Evolutionary conservation across 2,113 vertebrate species (phyloP).

Genomic region (Rhynchopsitta pachyrhyncha): DNA sequence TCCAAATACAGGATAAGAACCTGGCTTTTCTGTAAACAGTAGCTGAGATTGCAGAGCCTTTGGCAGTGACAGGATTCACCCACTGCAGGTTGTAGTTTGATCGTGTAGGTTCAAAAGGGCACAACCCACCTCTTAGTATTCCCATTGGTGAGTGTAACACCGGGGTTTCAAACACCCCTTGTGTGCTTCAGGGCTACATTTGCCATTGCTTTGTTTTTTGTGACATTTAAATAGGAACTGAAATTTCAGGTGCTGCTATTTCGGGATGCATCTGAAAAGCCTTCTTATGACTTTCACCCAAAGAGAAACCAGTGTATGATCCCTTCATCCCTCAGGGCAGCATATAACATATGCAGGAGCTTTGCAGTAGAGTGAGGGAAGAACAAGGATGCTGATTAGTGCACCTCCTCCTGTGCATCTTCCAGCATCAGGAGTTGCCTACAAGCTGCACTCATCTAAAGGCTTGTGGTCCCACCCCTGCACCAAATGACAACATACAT

Average conservation of each 20-base stretch:
- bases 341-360: rapidly evolving
- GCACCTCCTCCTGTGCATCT: rapidly evolving
- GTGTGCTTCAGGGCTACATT: rapidly evolving
- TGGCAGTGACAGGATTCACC: not conserved
- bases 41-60: not conserved
- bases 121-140: too few species aligned
- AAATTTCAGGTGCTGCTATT: not conserved
- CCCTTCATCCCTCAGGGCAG: not conserved
- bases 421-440: not conserved
- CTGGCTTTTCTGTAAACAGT: not conserved
- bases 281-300: not conserved
- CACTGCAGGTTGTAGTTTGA: not conserved
- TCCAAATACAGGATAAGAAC: not conserved
- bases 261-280: not conserved
- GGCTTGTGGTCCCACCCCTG: rapidly evolving
- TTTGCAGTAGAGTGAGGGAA: not conserved
- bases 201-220: not conserved
- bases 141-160: rapidly evolving
- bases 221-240: not conserved
- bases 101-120: not conserved
- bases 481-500: not conserved
- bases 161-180: rapidly evolving
- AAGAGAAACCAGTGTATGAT: rapidly evolving
- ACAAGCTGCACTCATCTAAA: not conserved
- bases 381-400: not conserved